Evolutionary conservation across 2,113 vertebrate genomes (phyloP).

Genomic region (Calonectris borealis): DNA sequence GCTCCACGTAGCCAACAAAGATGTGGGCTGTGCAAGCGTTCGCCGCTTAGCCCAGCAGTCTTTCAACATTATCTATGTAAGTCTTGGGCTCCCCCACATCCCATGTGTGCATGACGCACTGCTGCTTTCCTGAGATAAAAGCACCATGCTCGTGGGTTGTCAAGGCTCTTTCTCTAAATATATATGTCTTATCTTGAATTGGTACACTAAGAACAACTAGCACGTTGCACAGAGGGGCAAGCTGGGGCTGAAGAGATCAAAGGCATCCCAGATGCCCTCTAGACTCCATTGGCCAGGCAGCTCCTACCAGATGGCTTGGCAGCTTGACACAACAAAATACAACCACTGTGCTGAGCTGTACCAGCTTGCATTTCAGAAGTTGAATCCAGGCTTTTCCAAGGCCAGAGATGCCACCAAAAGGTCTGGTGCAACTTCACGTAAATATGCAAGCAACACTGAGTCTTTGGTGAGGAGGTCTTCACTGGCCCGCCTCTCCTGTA

Average conservation of each 20-base stretch:
- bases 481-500: neutral
- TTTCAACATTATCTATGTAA: neutral
- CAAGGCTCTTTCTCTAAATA: neutral
- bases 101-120: neutral
- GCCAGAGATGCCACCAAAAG: neutral
- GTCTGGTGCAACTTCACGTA: neutral
- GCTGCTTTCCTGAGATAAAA: neutral
- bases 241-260: neutral
- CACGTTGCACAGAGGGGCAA: neutral
- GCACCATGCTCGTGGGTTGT: neutral
- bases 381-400: neutral
- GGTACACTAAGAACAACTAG: neutral
- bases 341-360: neutral
- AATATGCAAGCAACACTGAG: neutral
- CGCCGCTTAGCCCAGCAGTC: neutral
- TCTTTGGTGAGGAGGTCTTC: neutral
- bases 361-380: neutral
- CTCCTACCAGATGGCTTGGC: neutral
- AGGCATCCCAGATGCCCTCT: neutral
- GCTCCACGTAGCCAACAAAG: rapidly evolving
- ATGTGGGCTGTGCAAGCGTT: neutral
- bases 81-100: neutral
- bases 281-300: neutral
- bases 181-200: neutral
- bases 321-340: neutral